Base-by-base conservation (phyloP, 35 echinoderm and acorn worm species). In the Apostichopus parvimensis region DNA sequence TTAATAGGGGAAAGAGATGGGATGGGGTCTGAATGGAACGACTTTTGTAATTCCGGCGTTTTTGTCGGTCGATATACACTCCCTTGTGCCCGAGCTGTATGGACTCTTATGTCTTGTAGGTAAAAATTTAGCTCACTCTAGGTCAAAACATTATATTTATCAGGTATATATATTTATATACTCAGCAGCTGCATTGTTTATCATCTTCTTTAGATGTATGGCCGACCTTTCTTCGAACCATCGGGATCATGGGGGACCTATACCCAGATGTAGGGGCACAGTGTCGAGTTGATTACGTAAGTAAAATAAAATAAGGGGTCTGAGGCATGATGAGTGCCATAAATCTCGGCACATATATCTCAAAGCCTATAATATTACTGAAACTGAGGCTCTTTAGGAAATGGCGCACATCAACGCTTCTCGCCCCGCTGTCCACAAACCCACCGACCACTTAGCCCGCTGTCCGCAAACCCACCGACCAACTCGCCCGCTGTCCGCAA, bases 261-360 rank as follows among this genome's bases (percentile, higher is more conserved):
- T 84, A 84, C 81, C 81, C 81, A 22, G 9, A 84, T 8, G 15
- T n/a, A 18, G 56, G 9, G 0, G 56, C 17, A 17, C 11, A 55
- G 54, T 84, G 81, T 59, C 55, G 81, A 59, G 81, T 84, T 58
- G 81, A 84, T 57, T 84, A 58, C 17, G 81, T 84, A 84, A 84
- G 81, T 84, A 59, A 10, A 22, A 79, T 8, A 9, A 0, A 79
- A 25, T 45, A 45, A 45, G 34, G 34, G 0, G 34, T 45, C 34
- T 45, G 34, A 45, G 34, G 34, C 34, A 45, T 4, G 34, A 45
- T 45, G 34, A 45, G 34, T 45, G 34, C 34, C 2, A 45, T 45
- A 45, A 4, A 45, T 45, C 34, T 45, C 2, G 2, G 34, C 3
- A 45, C 3, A 45, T 45, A 45, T 45, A 45, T 45, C 34, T 45